Base-by-base conservation (phyloP, 2,113 vertebrate genomes). In the Peucedramus taeniatus region DNA sequence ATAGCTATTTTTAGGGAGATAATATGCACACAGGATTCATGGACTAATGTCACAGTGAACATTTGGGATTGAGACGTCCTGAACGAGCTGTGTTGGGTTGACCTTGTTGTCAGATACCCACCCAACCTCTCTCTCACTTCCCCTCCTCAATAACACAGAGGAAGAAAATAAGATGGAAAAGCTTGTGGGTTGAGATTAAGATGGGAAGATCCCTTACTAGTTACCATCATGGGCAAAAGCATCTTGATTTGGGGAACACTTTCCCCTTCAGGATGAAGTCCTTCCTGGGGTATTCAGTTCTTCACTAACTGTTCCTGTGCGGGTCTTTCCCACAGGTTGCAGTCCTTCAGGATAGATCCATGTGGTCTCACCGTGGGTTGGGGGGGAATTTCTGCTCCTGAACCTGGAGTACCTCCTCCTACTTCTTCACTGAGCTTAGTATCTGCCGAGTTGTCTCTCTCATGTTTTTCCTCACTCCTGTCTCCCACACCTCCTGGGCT, bases 251-350 rank as follows among this genome's bases (percentile, higher is more conserved):
- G n/a, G 16, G 39, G 13, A 66, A 66, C 60, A 20, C 21, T 20
- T 80, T 77, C 11, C 10, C 2, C 5, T 61, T 44, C 50, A 44
- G 22, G 16, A 30, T 20, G 10, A 21, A 13, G 3, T 35, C 5
- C 7, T 20, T 84, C 30, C 16, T 10, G 8, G 14, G 5, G 3
- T 21, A 24, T 10, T 22, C 11, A 51, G 53, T 51, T 40, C 18
- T 56, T 45, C 1, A 2, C 0, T 1, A 42, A 21, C n/a, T 39
- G 30, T 15, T 69, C 39, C 30, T 19, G 7, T 15, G 7, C 37
- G 9, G 26, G 6, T 77, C 23, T 40, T 92, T 77, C 33, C 18
- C 23, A 16, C 31, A 42, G 27, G 31, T 3, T 49, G 35, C 13
- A 40, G 53, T 45, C 35, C 39, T 89, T 60, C 17, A 8, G 33